Conservation (phyloP, 2,797 vertebrate genomes). For the Mastacembelus armatus region DNA sequence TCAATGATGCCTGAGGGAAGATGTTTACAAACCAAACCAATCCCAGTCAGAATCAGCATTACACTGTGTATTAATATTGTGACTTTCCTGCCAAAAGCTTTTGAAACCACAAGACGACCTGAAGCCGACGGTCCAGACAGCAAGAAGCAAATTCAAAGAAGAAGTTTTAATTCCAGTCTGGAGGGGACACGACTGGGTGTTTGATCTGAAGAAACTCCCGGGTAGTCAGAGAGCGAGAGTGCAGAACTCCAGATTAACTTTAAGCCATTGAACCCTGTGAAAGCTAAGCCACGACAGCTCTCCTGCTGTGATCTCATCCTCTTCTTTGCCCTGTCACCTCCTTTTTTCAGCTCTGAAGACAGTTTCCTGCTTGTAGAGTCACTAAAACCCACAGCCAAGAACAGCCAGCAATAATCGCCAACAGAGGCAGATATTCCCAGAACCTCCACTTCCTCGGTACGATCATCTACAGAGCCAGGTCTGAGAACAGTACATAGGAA, state of each 20-base stretch:
- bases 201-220: conserved; percentile 64
- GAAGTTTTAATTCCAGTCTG: conserved; percentile 59
- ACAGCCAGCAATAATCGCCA: conserved; percentile 43
- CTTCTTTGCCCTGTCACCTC: conserved; percentile 54
- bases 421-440: conserved; percentile 63
- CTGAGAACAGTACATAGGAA: conserved; percentile 2
- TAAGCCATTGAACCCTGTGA: conserved; percentile 70
- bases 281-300: conserved; percentile 74
- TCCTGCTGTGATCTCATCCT: conserved; percentile 75
- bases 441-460: conserved; percentile 52
- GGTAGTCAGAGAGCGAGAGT: conserved; percentile 62
- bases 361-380: conserved; percentile 47
- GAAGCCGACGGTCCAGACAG: conserved; percentile 37
- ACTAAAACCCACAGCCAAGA: conserved; percentile 54
- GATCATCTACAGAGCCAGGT: conserved; percentile 43
- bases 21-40: conserved; percentile 21
- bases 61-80: conserved; percentile 5
- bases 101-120: conserved; percentile 41
- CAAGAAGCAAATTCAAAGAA: conserved; percentile 39
- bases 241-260: conserved; percentile 74
- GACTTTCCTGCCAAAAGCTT: conserved; percentile 21
- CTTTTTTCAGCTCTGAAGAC: conserved; percentile 25
- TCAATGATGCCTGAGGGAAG: conserved; percentile 9
- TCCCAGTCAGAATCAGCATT: conserved; percentile 7
- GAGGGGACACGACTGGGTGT: conserved; percentile 50